These are phyloP conservation scores for Rhimphoctona megacephalus DNA, from an alignment of 2,888 invertebrate genomes.

Conservation along the genomic window DNA sequence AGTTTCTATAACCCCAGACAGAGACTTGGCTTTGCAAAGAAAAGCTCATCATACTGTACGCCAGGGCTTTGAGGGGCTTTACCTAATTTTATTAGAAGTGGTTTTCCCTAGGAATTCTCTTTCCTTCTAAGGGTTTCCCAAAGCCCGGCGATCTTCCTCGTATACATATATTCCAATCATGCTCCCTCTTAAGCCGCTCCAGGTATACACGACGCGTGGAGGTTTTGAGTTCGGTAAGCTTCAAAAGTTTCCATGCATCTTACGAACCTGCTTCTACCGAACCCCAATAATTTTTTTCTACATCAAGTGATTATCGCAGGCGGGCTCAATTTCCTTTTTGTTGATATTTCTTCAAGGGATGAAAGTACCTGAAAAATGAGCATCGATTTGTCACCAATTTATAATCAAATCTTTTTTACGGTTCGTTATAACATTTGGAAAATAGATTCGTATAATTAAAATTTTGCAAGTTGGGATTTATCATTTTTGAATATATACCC, in stretches of 20 bases:
- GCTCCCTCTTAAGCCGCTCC: neutral
- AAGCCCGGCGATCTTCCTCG: constrained; percentile 27
- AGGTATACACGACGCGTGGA: constrained; percentile 6
- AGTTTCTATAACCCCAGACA: constrained; percentile 57
- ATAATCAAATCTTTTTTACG: neutral
- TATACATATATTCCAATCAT: constrained; percentile 20
- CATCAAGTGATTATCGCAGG: neutral
- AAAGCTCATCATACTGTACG: constrained; percentile 50
- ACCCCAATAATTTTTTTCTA: neutral
- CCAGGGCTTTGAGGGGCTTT: constrained; percentile 59
- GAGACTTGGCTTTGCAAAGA: constrained; percentile 48
- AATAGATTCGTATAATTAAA: neutral
- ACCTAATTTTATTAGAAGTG: constrained; percentile 71
- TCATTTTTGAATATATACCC: neutral
- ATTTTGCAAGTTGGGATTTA: neutral
- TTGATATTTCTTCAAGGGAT: neutral
- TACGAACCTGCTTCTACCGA: neutral
- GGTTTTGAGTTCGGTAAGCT: constrained; percentile 10
- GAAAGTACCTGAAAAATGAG: neutral
- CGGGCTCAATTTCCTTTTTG: neutral
- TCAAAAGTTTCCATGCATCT: constrained; percentile 14
- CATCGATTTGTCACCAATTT: neutral
- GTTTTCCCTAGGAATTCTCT: constrained; percentile 53
- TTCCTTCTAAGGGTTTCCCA: constrained; percentile 13
- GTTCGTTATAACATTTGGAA: neutral